phyloP scores from a whole-genome alignment of 2,797 vertebrate species.

The Neosilurus hyrtlii region DNA sequence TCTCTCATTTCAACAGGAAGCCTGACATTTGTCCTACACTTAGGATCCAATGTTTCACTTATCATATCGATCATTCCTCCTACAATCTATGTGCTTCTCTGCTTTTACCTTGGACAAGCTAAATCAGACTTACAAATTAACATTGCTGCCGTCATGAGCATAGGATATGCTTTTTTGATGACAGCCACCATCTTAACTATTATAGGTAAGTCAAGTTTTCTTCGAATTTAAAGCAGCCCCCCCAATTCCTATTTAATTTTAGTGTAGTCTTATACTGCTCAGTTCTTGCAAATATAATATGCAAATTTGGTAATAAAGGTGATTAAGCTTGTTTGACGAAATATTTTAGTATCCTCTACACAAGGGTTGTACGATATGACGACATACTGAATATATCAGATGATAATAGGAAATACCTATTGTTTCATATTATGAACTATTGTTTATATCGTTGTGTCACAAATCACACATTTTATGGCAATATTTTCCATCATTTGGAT shows the following conservation, averaged over 20 bases:
- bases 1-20: conserved; percentile 57
- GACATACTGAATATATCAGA: no score
- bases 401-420: no score
- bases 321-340: no score
- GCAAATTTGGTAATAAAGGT: no score
- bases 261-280: no score
- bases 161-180: conserved; percentile 70
- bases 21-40: conserved; percentile 43
- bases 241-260: background rate
- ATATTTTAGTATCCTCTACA: no score
- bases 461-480: no score
- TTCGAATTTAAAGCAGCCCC: background rate
- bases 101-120: conserved; percentile 63
- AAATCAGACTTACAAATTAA: conserved; percentile 64
- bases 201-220: conserved; percentile 56
- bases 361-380: no score
- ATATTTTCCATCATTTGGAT: no score
- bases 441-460: no score
- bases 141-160: conserved; percentile 65
- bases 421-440: no score
- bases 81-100: conserved; percentile 62
- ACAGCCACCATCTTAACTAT: conserved; percentile 59
- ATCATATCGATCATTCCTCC: conserved; percentile 61
- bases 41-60: conserved; percentile 28
- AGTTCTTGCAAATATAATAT: no score